A percentile compares a stretch with the other conserved stretches of the same genome.
These are phyloP conservation scores for Drosophila yooni DNA, from an alignment of 2,888 invertebrate genomes.

Conservation along the genomic window DNA sequence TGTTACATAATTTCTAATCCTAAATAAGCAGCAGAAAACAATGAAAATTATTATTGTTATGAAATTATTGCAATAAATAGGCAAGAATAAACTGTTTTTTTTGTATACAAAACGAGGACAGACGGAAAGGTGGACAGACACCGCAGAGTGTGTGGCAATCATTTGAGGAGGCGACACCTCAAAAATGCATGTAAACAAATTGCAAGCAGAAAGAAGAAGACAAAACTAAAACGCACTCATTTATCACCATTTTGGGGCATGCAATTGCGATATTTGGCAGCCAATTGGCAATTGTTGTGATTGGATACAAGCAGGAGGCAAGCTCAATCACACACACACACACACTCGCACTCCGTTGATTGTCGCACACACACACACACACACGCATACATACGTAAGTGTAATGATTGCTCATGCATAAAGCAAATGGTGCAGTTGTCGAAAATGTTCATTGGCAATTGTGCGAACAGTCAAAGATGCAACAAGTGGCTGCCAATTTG, in stretches of 20 bases:
- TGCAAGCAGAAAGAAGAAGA: conserved; percentile 22
- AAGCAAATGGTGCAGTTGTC: conserved; percentile 59
- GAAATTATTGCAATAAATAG: not conserved
- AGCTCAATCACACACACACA: conserved; percentile 17
- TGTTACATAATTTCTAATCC: too few relatives aligned
- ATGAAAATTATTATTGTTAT: too few relatives aligned
- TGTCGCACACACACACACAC: conserved; percentile 6
- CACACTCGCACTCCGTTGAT: conserved; percentile 9
- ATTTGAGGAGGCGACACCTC: conserved; percentile 5
- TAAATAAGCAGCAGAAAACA: not conserved
- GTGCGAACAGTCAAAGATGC: conserved; percentile 49
- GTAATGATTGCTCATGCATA: conserved; percentile 62
- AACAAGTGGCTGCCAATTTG: conserved; percentile 61
- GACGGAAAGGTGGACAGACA: not conserved
- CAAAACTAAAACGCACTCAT: conserved; percentile 55
- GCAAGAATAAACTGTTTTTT: not conserved
- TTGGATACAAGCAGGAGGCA: conserved; percentile 52
- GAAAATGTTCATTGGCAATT: conserved; percentile 62
- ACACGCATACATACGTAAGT: conserved; percentile 30
- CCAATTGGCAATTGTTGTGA: conserved; percentile 66
- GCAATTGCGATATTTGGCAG: conserved; percentile 61
- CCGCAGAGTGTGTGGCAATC: not conserved
- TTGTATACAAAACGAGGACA: not conserved
- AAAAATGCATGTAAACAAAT: conserved; percentile 32
- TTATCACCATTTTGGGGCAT: conserved; percentile 61